A percentile compares a stretch with the other conserved stretches of the same genome.
Evolutionary conservation across 2,113 vertebrate genomes (phyloP).

Genomic region (Cyphomyrus plagiostoma): DNA sequence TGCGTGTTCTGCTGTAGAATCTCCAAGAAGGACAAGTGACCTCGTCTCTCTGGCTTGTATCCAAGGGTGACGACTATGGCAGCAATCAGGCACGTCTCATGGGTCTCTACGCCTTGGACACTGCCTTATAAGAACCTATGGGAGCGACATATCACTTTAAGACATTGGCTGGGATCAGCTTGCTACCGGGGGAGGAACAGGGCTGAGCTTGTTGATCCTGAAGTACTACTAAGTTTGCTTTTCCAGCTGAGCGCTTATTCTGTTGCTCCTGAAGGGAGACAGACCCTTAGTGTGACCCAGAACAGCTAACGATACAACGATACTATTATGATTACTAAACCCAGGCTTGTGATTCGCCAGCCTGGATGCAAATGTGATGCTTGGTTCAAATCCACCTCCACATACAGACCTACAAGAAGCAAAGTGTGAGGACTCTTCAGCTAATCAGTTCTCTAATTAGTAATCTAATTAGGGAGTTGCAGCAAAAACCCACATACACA

Average conservation of each 20-base stretch:
- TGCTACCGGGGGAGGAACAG: neutral
- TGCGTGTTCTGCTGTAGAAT: neutral
- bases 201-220: neutral
- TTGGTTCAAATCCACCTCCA: neutral
- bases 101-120: neutral
- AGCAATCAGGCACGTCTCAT: neutral
- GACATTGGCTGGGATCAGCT: neutral
- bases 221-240: neutral
- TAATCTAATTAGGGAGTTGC: too few species aligned
- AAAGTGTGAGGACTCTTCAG: neutral
- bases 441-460: too few species aligned
- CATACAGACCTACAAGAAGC: neutral
- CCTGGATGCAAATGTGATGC: neutral
- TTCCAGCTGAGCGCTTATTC: neutral
- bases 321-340: neutral
- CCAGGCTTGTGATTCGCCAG: neutral
- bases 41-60: neutral
- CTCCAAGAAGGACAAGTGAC: neutral
- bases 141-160: neutral
- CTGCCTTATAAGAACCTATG: slow-evolving; percentile 10
- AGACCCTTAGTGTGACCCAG: neutral
- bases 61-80: neutral
- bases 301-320: neutral
- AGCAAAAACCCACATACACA: too few species aligned
- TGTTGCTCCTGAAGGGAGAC: neutral